A percentile compares a stretch with the other conserved stretches of the same genome.
Evolutionary conservation across 2,113 vertebrate species (phyloP).

Genomic region (Piliocolobus tephrosceles): DNA sequence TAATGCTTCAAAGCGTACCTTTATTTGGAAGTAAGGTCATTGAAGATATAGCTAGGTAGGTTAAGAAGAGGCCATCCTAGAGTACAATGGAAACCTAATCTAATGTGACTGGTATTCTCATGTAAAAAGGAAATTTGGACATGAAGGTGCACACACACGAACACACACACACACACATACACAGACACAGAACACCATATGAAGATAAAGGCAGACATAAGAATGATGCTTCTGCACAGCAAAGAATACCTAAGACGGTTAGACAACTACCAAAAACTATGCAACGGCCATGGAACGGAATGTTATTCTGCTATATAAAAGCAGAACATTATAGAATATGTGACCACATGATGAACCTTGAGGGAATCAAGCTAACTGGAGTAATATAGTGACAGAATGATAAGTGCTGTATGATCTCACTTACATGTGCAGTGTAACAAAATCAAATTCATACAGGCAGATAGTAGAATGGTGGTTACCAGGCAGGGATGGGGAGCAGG

Average conservation of each 20-base stretch:
- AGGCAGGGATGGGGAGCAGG: too few relatives aligned
- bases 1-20: not conserved
- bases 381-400: not conserved
- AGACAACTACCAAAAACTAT: not conserved
- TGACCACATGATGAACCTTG: not conserved
- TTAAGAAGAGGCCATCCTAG: not conserved
- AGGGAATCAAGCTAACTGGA: not conserved
- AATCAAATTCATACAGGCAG: not conserved
- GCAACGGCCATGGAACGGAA: rapidly evolving
- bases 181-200: not conserved
- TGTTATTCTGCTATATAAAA: not conserved
- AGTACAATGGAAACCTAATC: too few relatives aligned
- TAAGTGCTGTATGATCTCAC: not conserved
- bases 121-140: too few relatives aligned
- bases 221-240: not conserved
- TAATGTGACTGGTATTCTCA: not conserved
- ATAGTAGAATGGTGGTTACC: not conserved
- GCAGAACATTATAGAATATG: not conserved
- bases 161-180: too few relatives aligned
- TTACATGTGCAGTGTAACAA: not conserved
- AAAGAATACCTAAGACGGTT: not conserved
- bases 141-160: not conserved
- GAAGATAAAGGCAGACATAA: not conserved
- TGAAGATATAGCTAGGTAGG: not conserved
- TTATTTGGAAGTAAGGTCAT: not conserved